phyloP scores from a whole-genome alignment of 2,888 invertebrate species.

The Thymelicus acteon region DNA sequence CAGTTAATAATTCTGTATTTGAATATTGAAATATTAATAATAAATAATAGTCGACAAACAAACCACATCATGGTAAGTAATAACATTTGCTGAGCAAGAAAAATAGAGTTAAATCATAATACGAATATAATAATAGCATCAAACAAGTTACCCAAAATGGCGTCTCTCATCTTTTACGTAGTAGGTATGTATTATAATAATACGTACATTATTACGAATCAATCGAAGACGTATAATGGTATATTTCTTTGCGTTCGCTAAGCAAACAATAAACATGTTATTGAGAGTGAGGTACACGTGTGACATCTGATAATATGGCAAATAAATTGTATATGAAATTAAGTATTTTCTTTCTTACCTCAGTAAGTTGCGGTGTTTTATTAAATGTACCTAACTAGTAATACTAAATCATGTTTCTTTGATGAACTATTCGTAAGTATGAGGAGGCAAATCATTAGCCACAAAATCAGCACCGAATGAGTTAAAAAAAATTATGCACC shows the following conservation, averaged over 20 bases:
- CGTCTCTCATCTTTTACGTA: neutral
- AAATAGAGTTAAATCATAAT: neutral
- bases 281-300: constrained; percentile 5
- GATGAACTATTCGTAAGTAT: too few relatives aligned
- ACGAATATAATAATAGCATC: neutral
- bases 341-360: too few relatives aligned
- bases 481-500: too few relatives aligned
- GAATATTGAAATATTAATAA: too few relatives aligned
- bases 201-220: constrained; percentile 3
- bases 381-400: too few relatives aligned
- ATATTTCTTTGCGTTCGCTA: constrained; percentile 12
- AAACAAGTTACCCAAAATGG: constrained; percentile 2
- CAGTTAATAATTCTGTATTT: too few relatives aligned
- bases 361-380: neutral
- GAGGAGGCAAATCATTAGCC: too few relatives aligned
- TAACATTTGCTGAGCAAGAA: neutral
- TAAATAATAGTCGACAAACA: too few relatives aligned
- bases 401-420: too few relatives aligned
- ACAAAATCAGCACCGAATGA: too few relatives aligned
- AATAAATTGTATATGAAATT: neutral
- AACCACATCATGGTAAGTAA: too few relatives aligned
- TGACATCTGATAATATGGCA: constrained; percentile 1
- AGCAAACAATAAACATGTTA: constrained; percentile 16
- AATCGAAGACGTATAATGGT: constrained; percentile 3
- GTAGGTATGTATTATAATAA: neutral